A percentile compares a stretch with the other conserved stretches of the same genome.
Evolutionary conservation across 2,797 vertebrate species (phyloP).

Genomic region (Pangasius sanitwongsei): DNA sequence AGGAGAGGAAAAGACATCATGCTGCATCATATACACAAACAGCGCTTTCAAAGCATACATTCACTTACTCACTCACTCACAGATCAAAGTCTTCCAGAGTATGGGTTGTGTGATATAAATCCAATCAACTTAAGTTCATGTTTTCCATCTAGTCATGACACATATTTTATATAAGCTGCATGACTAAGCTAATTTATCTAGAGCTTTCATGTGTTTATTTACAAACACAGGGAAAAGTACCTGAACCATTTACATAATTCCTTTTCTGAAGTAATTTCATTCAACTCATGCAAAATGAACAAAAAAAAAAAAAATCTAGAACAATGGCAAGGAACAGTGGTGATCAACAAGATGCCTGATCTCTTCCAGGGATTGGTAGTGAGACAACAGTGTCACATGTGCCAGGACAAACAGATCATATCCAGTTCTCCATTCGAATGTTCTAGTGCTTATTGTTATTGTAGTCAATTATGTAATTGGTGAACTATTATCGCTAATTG

Average conservation of each 20-base stretch:
- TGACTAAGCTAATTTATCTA: not conserved
- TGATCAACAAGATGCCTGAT: not conserved
- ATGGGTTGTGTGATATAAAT: not conserved
- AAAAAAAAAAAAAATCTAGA: not conserved
- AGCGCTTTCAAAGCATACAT: not conserved
- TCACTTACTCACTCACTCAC: not conserved
- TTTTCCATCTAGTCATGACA: not conserved
- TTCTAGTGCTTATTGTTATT: not conserved
- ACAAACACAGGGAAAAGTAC: not conserved
- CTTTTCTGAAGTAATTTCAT: not conserved
- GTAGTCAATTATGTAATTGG: not conserved
- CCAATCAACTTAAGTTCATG: conserved; percentile 7
- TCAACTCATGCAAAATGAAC: not conserved
- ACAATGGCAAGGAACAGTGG: not conserved
- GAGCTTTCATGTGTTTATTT: not conserved
- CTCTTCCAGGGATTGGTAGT: not conserved
- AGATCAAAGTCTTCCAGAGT: not conserved
- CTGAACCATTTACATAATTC: not conserved
- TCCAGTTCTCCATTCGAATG: not conserved
- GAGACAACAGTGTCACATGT: not conserved
- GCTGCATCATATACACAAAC: conserved; percentile 4
- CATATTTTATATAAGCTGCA: not conserved
- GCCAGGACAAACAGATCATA: not conserved
- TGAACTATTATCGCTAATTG: not conserved
- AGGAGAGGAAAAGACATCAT: conserved; percentile 13